Base-by-base conservation (phyloP, 2,888 invertebrate genomes). In the Helobdella robusta region DNA sequence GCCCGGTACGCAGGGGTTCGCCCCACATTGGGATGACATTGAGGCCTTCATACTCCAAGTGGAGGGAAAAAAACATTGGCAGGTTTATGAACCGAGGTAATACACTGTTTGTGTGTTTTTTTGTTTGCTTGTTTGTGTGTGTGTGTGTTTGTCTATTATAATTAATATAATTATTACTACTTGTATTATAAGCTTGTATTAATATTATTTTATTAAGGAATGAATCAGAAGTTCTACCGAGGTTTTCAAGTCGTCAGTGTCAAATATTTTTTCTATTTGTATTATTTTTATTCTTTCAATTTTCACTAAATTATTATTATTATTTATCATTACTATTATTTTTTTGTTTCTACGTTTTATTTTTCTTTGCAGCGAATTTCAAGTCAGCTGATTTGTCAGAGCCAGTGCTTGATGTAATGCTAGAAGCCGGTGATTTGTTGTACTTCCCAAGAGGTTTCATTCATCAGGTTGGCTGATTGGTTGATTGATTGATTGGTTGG, bases 21-120 rank as follows among this genome's bases (percentile, higher is more conserved):
- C 97, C 0, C 97, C 97, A 0, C 98, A 98, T 79, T 97, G 88
- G 77, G 98, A 98, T 81, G 98, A 98, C 75, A 97, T 98, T 70
- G 98, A 98, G 81, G 97, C 95, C 0, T 98, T 98, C 77, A 86
- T 98, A 58, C 77, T 98, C 59, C 98, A 98, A 82, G 81, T 94
- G 1, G 97, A 98, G 81, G 98, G 98, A 0, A 86, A 87, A 73
- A 98, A 98, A 78, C 85, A 87, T 70, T 98, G 97, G 97, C 58
- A 59, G 32, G 66, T 69, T 28, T 98, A 95, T 76, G 85, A 85
- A 71, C 92, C 95, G 18, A 82, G 76, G 76, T 77, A 64, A 58
- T 28, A 23, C n/a, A 58, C 28, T 58, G 15, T 4, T n/a, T 11
- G 28, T 15, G 11, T 8, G n/a, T 58, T 58, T 15, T 58, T 58